Evolutionary conservation across 2,888 invertebrate genomes (phyloP), one percentile per base, ranked within the genome.

Genomic region (Meiosimyza platycephala): DNA sequence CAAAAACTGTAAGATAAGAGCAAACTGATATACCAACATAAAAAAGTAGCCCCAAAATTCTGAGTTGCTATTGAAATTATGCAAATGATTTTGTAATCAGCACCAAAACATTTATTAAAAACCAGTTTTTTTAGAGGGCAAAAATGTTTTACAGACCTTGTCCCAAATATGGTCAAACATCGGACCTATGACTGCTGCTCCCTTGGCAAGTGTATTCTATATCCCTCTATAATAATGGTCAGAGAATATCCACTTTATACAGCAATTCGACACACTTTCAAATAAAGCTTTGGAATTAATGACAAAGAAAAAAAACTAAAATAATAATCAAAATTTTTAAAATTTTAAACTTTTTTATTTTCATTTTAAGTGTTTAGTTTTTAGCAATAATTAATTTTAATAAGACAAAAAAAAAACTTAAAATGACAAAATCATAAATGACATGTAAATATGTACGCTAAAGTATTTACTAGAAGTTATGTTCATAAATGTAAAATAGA

Each of bases 321-420:
- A 75, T 15, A 13, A 74, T 65, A 70, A 40, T 55, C 59, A 65
- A 64, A 71, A 15, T 64, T 65, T 57, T 71, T 72, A 74, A 71
- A 73, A 76, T 77, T 75, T 79, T 80, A 75, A 76, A 74, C 76
- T 78, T 79, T 80, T 60, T 22, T 71, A 66, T 71, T 67, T 63
- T 67, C 71, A 78, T 48, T 69, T 33, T 50, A 72, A 64, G 11
- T 13, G 13, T 68, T 68, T 57, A 68, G 70, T 60, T 63, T 28
- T 67, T 71, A 72, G 60, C 59, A 72, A 76, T 55, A 60, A 60
- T 60, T 33, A 40, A 40, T 40, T 9, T 9, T 40, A 40, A 40
- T 40, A 40, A 40, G 9, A 7, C 2, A 40, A 40, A 40, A 40
- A 40, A 40, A 9, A 28, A 60, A 60, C 59, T 60, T 60, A 60